Percentiles rank a stretch among this genome's conserved stretches.
phyloP scores from a whole-genome alignment of 2,888 invertebrate genomes.

The Magallana nippona region DNA sequence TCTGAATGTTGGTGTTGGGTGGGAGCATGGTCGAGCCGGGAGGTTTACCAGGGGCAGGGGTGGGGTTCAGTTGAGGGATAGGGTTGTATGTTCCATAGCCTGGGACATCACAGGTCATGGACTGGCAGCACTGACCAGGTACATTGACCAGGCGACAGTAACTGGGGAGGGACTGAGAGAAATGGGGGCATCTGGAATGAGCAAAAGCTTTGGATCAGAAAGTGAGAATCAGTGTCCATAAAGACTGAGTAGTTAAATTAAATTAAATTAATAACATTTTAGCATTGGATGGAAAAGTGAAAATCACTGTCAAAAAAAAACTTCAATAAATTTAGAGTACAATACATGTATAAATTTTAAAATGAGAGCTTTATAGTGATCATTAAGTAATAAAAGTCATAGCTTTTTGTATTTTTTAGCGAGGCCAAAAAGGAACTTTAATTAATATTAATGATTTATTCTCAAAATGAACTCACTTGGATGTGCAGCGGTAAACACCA shows the following conservation, averaged over 20 bases:
- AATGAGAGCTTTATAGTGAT: no score
- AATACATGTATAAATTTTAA: no score
- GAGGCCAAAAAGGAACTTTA: background rate
- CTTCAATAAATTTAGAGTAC: no score
- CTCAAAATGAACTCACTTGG: constrained; percentile 60
- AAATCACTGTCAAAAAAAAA: no score
- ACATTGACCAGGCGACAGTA: constrained; percentile 63
- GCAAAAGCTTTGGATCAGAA: background rate
- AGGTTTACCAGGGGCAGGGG: constrained; percentile 56
- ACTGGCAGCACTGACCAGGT: constrained; percentile 67
- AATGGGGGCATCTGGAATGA: constrained; percentile 64
- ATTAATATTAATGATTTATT: background rate
- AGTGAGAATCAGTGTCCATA: background rate
- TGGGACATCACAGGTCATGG: constrained; percentile 65
- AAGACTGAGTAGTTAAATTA: background rate
- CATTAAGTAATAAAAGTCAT: background rate
- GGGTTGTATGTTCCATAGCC: constrained; percentile 67
- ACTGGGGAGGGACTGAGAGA: constrained; percentile 59
- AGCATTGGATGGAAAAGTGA: no score
- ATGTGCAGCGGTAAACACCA: constrained; percentile 65
- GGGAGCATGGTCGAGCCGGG: constrained; percentile 46
- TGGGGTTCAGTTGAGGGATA: constrained; percentile 63
- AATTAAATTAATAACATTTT: background rate
- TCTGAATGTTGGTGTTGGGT: constrained; percentile 38
- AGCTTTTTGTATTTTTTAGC: background rate